phyloP scores from a whole-genome alignment of 2,113 vertebrate species.

The Notarius lentiginosus region DNA sequence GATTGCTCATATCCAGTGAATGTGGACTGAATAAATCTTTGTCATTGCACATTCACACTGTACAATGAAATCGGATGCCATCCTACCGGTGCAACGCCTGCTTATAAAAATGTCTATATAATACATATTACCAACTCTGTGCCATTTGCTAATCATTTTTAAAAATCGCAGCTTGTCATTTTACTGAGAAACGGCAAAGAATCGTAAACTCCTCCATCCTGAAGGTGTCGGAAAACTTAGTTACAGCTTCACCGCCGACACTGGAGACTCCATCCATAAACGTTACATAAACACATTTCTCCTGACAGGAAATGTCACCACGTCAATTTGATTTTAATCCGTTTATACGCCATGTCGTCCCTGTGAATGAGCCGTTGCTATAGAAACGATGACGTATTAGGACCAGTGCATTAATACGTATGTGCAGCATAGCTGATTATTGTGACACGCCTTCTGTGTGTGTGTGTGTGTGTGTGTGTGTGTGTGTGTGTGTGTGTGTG shows the following conservation, averaged over 20 bases:
- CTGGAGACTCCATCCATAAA: neutral
- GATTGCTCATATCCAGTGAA: no score
- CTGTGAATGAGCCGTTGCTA: neutral
- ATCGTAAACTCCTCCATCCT: neutral
- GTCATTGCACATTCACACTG: no score
- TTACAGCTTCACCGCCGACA: neutral
- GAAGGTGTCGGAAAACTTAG: neutral
- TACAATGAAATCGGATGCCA: no score
- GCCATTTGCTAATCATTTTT: no score
- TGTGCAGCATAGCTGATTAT: neutral
- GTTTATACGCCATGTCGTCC: neutral
- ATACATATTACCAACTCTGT: no score
- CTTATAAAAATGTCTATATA: no score
- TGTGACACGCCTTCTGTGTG: neutral
- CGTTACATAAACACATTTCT: neutral
- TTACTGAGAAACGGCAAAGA: no score
- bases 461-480: neutral
- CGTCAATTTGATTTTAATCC: neutral
- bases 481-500: neutral
- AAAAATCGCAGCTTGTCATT: no score
- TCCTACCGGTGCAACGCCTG: no score
- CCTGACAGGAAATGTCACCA: no score
- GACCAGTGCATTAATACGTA: neutral
- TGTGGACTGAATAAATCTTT: no score
- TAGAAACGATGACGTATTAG: neutral